A percentile compares a stretch with the other conserved stretches of the same genome.
Conservation (phyloP, 2,113 vertebrate species). For the Egretta garzetta region DNA sequence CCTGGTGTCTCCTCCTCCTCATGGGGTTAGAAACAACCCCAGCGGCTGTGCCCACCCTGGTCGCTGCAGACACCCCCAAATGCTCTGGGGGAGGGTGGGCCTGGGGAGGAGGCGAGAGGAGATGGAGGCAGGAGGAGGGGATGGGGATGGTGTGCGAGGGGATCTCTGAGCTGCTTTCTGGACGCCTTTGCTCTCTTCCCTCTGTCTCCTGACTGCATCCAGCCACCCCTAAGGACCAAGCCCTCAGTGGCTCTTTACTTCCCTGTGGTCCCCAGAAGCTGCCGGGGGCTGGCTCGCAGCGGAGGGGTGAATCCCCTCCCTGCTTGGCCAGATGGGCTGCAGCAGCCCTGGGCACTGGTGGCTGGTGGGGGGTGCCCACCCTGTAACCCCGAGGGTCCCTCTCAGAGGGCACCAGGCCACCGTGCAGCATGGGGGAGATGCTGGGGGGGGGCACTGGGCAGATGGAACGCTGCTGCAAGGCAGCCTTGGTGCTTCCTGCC, state of each 20-base stretch:
- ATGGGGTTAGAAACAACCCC: not conserved
- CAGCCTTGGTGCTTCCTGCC: not conserved
- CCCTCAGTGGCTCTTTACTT: not conserved
- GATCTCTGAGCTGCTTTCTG: not conserved
- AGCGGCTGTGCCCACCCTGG: not conserved
- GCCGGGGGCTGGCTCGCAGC: not conserved
- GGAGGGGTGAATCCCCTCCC: not conserved
- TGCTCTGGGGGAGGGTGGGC: fast-evolving
- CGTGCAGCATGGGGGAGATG: not conserved
- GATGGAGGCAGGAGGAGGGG: not conserved
- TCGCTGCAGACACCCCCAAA: not conserved
- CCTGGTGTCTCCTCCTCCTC: not conserved
- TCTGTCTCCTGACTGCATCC: not conserved
- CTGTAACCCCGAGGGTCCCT: not conserved
- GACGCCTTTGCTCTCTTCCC: not conserved
- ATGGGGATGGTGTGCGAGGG: not conserved
- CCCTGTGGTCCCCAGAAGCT: not conserved
- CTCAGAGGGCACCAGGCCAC: not conserved
- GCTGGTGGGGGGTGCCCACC: not conserved
- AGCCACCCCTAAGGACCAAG: not conserved
- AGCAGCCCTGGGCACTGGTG: not conserved
- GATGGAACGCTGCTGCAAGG: not conserved
- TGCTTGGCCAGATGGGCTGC: not conserved
- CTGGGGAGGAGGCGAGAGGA: not conserved
- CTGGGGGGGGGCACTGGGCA: no score